Conservation (phyloP, 2,888 invertebrate genomes). For the Megamerina dolium region DNA sequence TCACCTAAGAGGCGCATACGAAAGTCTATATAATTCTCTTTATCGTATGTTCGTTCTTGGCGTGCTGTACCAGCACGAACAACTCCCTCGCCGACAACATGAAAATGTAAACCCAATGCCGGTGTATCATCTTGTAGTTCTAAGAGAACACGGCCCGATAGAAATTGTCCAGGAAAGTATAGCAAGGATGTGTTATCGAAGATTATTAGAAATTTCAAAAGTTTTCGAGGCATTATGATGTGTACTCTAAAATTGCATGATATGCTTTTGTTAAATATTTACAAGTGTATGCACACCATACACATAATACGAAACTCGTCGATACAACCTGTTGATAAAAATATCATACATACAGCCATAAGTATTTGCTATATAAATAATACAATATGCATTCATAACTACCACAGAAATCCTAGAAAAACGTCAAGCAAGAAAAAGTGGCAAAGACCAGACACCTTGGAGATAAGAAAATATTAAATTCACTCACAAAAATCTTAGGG, state of each 20-base stretch:
- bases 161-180: conserved; percentile 90
- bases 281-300: neutral
- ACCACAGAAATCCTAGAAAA: no score
- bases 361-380: no score
- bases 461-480: no score
- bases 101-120: conserved; percentile 85
- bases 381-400: no score
- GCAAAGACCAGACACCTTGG: no score
- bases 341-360: no score
- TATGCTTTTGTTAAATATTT: neutral
- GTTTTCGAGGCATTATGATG: conserved; percentile 69
- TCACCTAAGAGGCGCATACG: conserved; percentile 88
- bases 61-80: conserved; percentile 78
- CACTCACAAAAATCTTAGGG: no score
- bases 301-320: no score
- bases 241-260: neutral
- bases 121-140: conserved; percentile 91
- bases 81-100: conserved; percentile 90
- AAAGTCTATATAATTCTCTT: conserved; percentile 93
- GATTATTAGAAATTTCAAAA: conserved; percentile 86
- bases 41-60: conserved; percentile 80
- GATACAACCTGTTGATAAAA: no score
- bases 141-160: conserved; percentile 85
- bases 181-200: conserved; percentile 89
- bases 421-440: no score